Conservation (phyloP, 2,888 invertebrate genomes). For the Caenorhabditis becei region DNA sequence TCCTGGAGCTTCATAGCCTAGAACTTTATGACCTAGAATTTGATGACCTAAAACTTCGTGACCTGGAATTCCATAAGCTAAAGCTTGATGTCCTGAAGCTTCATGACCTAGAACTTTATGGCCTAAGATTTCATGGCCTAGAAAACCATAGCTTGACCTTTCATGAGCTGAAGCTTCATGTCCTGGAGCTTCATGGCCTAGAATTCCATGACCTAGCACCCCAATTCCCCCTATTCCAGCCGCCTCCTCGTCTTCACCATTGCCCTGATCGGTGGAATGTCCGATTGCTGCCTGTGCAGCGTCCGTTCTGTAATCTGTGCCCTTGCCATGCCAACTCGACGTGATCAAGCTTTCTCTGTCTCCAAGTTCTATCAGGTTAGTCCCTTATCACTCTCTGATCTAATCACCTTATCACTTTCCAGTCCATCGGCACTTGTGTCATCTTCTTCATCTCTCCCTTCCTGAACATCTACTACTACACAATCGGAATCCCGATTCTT, state of each 20-base stretch:
- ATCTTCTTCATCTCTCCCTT: conserved; percentile 60
- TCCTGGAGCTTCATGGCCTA: no score
- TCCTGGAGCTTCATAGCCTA: no score
- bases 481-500: conserved; percentile 56
- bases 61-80: no score
- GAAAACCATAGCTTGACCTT: no score
- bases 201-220: no score
- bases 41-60: no score
- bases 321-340: conserved; percentile 62
- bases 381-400: not conserved
- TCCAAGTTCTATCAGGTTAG: conserved; percentile 71
- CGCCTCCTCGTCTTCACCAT: conserved; percentile 61
- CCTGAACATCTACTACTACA: conserved; percentile 59
- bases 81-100: not conserved
- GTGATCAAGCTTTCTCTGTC: conserved; percentile 70
- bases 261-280: conserved; percentile 66
- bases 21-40: not conserved
- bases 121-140: no score
- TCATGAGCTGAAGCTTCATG: no score
- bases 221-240: conserved; percentile 43
- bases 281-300: conserved; percentile 67
- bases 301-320: conserved; percentile 67
- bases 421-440: conserved; percentile 56
- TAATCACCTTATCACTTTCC: not conserved
- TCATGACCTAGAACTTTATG: no score